A percentile compares a stretch with the other conserved stretches of the same genome.
Evolutionary conservation across 2,888 invertebrate genomes (phyloP).

Genomic region (Sarcophaga carnaria): DNA sequence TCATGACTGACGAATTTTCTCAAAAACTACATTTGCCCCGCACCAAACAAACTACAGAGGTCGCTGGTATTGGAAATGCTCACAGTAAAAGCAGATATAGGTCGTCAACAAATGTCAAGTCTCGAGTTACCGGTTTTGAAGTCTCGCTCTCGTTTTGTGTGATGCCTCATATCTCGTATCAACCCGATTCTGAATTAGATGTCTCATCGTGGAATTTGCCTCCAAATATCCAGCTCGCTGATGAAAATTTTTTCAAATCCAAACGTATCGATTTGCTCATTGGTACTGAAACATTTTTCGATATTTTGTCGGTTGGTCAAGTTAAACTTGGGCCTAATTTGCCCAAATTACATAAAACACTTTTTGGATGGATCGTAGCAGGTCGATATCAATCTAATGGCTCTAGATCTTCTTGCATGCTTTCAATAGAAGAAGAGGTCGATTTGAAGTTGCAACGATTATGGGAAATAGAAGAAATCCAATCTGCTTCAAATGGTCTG

Average conservation of each 20-base stretch:
- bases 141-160: slow-evolving; percentile 55
- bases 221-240: slow-evolving; percentile 58
- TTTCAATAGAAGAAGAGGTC: slow-evolving; percentile 32
- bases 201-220: slow-evolving; percentile 65
- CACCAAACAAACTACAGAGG: slow-evolving; percentile 37
- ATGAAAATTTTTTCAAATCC: slow-evolving; percentile 64
- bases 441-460: slow-evolving; percentile 29
- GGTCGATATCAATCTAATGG: slow-evolving; percentile 42
- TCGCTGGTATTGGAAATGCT: slow-evolving; percentile 55
- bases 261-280: slow-evolving; percentile 64
- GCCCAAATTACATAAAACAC: slow-evolving; percentile 68
- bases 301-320: slow-evolving; percentile 65
- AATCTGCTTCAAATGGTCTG: background rate
- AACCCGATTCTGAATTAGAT: slow-evolving; percentile 65
- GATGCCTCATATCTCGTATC: slow-evolving; percentile 67
- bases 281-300: slow-evolving; percentile 65
- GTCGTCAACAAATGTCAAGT: slow-evolving; percentile 59
- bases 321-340: slow-evolving; percentile 62
- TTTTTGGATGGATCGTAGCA: slow-evolving; percentile 69
- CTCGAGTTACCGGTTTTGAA: slow-evolving; percentile 53
- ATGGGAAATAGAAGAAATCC: slow-evolving; percentile 24
- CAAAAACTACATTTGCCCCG: slow-evolving; percentile 32
- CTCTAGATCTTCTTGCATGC: slow-evolving; percentile 9
- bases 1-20: slow-evolving; percentile 49
- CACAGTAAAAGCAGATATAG: slow-evolving; percentile 52